Evolutionary conservation across 2,888 invertebrate genomes (phyloP), one percentile per base, ranked within the genome.

Genomic region (Troglohyphantes excavatus): DNA sequence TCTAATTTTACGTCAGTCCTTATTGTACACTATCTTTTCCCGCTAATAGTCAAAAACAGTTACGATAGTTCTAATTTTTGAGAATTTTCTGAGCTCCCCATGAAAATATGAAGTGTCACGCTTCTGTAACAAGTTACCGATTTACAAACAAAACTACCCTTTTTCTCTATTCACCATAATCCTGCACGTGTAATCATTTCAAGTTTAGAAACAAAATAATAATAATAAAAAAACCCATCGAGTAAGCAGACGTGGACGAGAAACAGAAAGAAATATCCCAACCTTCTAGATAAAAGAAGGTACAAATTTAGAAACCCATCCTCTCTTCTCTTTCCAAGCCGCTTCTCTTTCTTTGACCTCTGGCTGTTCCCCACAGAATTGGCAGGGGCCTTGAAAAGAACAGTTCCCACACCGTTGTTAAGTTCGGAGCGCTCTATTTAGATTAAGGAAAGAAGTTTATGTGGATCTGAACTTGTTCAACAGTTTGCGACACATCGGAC

Each of bases 261-360:
- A 67, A 81, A 87, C 63, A 79, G 61, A 87, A 86, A 76, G 59
- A 59, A 39, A 7, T 11, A 53, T n/a, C 53, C n/a, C 59, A 26
- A 26, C 23, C 67, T 53, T n/a, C 53, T 13, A 21, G 78, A 87
- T 87, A 87, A 87, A 79, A 81, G 63, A 75, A 19, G 73, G 46
- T 72, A 65, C 79, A 87, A 87, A 87, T 87, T 65, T 87, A 87
- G 87, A 43, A n/a, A 19, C 29, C 19, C 61, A 33, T 75, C 61
- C 72, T 33, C 7, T 6, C 26, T 21, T 23, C 65, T 29, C 46
- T 63, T n/a, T n/a, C 21, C 21, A 27, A 7, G 33, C 43, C 23
- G 29, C 84, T 76, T 68, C 70, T 78, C 53, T 78, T 68, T 19
- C 79, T 29, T 21, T n/a, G 79, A 81, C 79, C 87, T 81, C 79